Percentiles rank a stretch among this genome's conserved stretches.
Conservation (phyloP, 92 coral and sea anemone genomes). For the Paragorgia papillata region DNA sequence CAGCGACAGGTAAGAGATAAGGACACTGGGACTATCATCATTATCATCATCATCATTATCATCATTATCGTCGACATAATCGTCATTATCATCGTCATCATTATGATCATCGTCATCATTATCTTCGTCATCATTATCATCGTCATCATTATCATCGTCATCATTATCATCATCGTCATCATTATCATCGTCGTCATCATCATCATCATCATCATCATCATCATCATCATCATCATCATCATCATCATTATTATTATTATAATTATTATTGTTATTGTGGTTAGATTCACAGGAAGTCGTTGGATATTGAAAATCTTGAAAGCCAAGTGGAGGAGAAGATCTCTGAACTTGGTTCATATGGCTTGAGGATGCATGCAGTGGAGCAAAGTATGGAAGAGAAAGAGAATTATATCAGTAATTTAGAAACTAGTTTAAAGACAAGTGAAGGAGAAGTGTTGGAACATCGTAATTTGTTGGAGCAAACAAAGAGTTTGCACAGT, state of each 20-base stretch:
- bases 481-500: slow-evolving; percentile 76
- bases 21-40: not conserved
- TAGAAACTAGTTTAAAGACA: slow-evolving; percentile 68
- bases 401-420: slow-evolving; percentile 55
- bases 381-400: slow-evolving; percentile 71
- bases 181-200: too few relatives aligned
- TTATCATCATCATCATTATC: too few relatives aligned
- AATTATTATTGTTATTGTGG: not conserved
- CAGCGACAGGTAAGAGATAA: slow-evolving; percentile 76
- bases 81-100: too few relatives aligned
- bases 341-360: slow-evolving; percentile 70
- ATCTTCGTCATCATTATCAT: too few relatives aligned
- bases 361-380: slow-evolving; percentile 64
- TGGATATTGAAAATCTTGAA: slow-evolving; percentile 68
- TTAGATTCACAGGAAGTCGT: slow-evolving; percentile 80
- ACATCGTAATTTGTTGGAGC: slow-evolving; percentile 74
- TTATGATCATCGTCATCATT: too few relatives aligned
- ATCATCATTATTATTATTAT: not conserved
- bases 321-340: slow-evolving; percentile 76
- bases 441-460: slow-evolving; percentile 75
- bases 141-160: too few relatives aligned
- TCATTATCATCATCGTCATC: too few relatives aligned
- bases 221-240: too few relatives aligned
- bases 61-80: too few relatives aligned
- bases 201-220: too few relatives aligned